Base-by-base conservation (phyloP, 1,140 invertebrate genomes). In the Nephotettix cincticeps region DNA sequence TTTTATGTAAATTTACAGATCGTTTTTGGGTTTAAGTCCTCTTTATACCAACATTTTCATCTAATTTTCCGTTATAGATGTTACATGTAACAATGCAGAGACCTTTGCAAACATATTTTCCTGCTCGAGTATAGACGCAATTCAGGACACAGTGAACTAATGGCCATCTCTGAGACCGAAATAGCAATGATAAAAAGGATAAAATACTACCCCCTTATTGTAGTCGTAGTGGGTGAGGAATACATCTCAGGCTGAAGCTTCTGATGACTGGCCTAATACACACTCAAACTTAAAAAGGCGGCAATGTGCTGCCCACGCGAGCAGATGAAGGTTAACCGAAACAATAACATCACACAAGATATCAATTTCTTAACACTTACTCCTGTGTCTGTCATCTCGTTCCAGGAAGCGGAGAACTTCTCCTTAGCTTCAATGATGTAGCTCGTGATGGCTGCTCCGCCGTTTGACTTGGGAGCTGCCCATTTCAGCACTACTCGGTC, bases 361-460 rank as follows among this genome's bases (percentile, higher is more conserved):
- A 19, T 23, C 17, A 3, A n/a, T n/a, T n/a, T n/a, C n/a, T n/a
- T n/a, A 58, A 66, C 28, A 43, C 83, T 83, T 81, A 90, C 89
- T 76, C 86, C 86, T 1, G 92, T 94, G 47, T 87, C 88, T n/a
- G 91, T 84, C 73, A 94, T 90, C 83, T 96, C 93, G 78, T 94
- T 92, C 95, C 96, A 98, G 28, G 88, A 85, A 6, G 88, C 87
- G 1, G 91, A 91, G 72, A 92, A 93, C 80, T 96, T 96, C 77
- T 97, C 95, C 80, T 96, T 97, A 85, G 96, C 97, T 83, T 99
- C 97, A 78, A 99, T 93, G 65, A 99, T 86, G 78, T 99, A 99
- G 51, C 94, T 93, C 47, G 90, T 93, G 77, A 99, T 98, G 36
- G 97, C 94, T 14, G 95, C 95, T 45, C 98, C 97, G 28, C 96